phyloP scores from a whole-genome alignment of 2,113 vertebrate genomes.

The Sorex araneus region DNA sequence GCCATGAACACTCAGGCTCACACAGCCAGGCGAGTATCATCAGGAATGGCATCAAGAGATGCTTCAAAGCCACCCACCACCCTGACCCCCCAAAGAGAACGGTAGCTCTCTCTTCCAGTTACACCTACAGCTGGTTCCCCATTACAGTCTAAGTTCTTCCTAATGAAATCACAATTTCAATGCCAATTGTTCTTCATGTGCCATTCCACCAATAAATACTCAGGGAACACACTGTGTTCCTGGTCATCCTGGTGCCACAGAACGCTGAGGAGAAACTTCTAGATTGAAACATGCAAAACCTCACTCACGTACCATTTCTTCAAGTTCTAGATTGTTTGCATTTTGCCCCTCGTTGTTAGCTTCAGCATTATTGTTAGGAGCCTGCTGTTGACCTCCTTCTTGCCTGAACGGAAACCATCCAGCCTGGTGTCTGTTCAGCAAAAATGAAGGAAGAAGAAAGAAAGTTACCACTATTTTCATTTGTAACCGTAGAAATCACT shows the following conservation, averaged over 20 bases:
- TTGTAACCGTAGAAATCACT: background rate
- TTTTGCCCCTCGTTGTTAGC: constrained; percentile 92
- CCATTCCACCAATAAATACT: background rate
- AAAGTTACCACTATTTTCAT: constrained; percentile 24
- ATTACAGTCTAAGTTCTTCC: constrained; percentile 13
- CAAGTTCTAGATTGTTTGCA: constrained; percentile 91
- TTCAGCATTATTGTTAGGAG: constrained; percentile 90
- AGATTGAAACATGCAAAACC: background rate
- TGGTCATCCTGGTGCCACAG: background rate
- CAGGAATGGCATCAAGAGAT: background rate
- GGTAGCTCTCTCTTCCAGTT: background rate
- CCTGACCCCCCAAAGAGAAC: background rate
- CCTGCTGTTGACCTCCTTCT: constrained; percentile 89
- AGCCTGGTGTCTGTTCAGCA: constrained; percentile 94
- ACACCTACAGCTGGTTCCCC: background rate
- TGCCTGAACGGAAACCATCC: constrained; percentile 98
- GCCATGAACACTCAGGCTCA: no score
- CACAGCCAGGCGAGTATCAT: background rate
- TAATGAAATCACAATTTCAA: constrained; percentile 9
- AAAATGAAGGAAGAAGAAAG: constrained; percentile 66
- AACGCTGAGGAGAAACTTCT: constrained; percentile 1
- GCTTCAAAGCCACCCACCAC: no score
- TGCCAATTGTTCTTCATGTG: background rate
- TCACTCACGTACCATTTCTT: constrained; percentile 93
- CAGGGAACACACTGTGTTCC: background rate